A percentile compares a stretch with the other conserved stretches of the same genome.
Evolutionary conservation across 2,888 invertebrate genomes (phyloP).

Genomic region (Lydus trimaculatus): DNA sequence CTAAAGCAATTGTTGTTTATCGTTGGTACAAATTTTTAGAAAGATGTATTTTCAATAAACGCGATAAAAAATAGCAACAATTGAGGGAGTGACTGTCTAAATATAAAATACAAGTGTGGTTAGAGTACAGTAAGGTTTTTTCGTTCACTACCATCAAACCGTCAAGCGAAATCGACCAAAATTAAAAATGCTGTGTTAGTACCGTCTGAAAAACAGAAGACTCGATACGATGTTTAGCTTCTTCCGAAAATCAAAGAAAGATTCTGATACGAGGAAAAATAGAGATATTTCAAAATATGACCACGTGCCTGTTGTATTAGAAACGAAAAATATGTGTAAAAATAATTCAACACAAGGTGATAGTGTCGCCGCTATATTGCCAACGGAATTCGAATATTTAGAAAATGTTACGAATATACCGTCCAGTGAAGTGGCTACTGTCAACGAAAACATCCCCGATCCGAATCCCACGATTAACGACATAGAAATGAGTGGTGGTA

Average conservation of each 20-base stretch:
- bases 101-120: slow-evolving; percentile 33
- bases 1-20: background rate
- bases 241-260: slow-evolving; percentile 54
- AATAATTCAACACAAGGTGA: slow-evolving; percentile 50
- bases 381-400: slow-evolving; percentile 43
- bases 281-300: slow-evolving; percentile 32
- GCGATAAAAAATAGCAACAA: slow-evolving; percentile 12
- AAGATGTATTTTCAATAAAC: slow-evolving; percentile 17
- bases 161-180: slow-evolving; percentile 21
- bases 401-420: slow-evolving; percentile 48
- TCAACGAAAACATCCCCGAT: slow-evolving; percentile 46
- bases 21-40: background rate
- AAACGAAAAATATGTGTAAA: slow-evolving; percentile 51
- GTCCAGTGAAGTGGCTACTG: slow-evolving; percentile 43
- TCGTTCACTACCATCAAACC: slow-evolving; percentile 35
- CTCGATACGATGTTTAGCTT: slow-evolving; percentile 58
- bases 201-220: background rate
- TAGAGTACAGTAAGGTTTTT: slow-evolving; percentile 30
- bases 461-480: slow-evolving; percentile 42
- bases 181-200: background rate
- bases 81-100: slow-evolving; percentile 25
- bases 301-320: slow-evolving; percentile 24
- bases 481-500: slow-evolving; percentile 27
- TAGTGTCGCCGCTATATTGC: slow-evolving; percentile 41
- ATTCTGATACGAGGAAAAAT: slow-evolving; percentile 38